Percentiles rank a stretch among this genome's conserved stretches.
Evolutionary conservation across 2,797 vertebrate genomes (phyloP).

Genomic region (Arnoldichthys spilopterus): DNA sequence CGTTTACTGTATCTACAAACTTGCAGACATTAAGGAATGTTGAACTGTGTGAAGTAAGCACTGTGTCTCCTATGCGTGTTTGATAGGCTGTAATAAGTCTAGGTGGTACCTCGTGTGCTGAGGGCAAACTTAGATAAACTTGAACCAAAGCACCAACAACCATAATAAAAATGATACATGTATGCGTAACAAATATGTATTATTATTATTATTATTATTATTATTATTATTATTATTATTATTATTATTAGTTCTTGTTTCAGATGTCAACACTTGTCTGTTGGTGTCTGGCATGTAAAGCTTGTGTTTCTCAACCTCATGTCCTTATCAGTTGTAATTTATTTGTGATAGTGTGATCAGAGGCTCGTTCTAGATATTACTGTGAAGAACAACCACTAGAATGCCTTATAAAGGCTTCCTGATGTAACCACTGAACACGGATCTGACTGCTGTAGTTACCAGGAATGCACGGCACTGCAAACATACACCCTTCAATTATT

Average conservation of each 20-base stretch:
- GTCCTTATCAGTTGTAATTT: not conserved
- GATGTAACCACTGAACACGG: conserved; percentile 46
- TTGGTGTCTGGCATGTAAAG: not conserved
- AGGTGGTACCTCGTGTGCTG: conserved; percentile 8
- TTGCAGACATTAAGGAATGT: conserved; percentile 1
- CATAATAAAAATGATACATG: too few relatives aligned
- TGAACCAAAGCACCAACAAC: too few relatives aligned
- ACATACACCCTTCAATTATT: conserved; percentile 78
- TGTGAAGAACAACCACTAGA: conserved; percentile 24
- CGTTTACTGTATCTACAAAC: conserved; percentile 12
- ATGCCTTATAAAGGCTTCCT: conserved; percentile 49
- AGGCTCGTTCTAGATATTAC: conserved; percentile 21
- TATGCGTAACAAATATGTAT: too few relatives aligned
- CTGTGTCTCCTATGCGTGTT: conserved; percentile 10
- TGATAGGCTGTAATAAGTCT: conserved; percentile 23
- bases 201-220: too few relatives aligned
- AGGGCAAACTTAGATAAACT: too few relatives aligned
- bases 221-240: not conserved
- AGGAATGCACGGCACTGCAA: conserved; percentile 50
- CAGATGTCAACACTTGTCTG: not conserved
- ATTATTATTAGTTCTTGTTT: not conserved
- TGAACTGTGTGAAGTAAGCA: not conserved
- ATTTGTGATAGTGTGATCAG: conserved; percentile 4
- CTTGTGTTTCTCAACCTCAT: not conserved
- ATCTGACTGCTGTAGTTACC: conserved; percentile 49